These are phyloP conservation scores for Oncorhynchus clarkii DNA, from an alignment of 2,113 vertebrate species.

Conservation along the genomic window DNA sequence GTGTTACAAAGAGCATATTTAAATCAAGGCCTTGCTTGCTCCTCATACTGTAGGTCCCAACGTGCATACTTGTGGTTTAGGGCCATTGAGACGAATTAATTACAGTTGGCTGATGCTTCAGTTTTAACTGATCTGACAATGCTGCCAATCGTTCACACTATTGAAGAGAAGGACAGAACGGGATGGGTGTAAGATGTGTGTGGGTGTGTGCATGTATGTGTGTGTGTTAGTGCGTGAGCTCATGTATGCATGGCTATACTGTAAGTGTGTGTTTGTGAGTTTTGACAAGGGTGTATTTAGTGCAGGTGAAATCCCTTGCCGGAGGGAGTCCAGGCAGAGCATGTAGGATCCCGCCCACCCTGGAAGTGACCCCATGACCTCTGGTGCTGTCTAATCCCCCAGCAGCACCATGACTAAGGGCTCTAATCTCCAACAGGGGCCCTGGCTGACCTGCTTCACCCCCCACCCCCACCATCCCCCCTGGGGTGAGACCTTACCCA, in stretches of 20 bases:
- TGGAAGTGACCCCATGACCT: constrained; percentile 3
- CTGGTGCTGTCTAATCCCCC: constrained; percentile 2
- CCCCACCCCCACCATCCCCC: neutral
- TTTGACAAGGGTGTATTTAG: neutral
- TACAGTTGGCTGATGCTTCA: constrained; percentile 26
- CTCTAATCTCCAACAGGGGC: neutral
- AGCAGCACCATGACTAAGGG: neutral
- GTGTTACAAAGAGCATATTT: constrained; percentile 31
- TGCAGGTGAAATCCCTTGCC: constrained; percentile 16
- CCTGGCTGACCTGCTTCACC: neutral
- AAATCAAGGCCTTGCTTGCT: constrained; percentile 18
- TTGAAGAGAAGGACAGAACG: no score
- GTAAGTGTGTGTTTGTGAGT: neutral
- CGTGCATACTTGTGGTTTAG: constrained; percentile 35
- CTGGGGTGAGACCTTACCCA: constrained; percentile 74
- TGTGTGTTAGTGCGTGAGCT: neutral
- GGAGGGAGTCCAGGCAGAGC: neutral
- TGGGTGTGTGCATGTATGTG: neutral
- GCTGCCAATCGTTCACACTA: constrained; percentile 13
- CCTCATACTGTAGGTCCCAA: neutral
- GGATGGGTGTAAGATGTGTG: constrained; percentile 23
- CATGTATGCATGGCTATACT: neutral
- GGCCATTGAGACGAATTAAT: constrained; percentile 22
- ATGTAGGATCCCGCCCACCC: constrained; percentile 4
- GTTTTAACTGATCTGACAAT: constrained; percentile 3